phyloP scores from a whole-genome alignment of 2,888 invertebrate genomes.

The Monoplex corrugatus region DNA sequence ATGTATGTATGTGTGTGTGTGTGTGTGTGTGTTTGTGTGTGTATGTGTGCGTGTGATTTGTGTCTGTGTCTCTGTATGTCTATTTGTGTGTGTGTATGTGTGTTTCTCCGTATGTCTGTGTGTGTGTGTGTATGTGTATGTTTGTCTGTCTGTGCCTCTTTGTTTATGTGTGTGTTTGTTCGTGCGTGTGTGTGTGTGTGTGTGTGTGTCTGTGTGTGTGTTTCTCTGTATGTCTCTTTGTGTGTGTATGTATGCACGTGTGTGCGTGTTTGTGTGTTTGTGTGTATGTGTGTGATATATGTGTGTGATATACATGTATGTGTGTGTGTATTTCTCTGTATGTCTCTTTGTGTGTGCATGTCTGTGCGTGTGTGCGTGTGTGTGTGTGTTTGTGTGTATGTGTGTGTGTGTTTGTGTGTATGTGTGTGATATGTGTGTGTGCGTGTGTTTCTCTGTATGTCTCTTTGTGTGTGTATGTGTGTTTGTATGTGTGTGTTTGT shows the following conservation, averaged over 20 bases:
- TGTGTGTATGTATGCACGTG: neutral
- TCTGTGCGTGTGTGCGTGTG: neutral
- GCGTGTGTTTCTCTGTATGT: too few species aligned
- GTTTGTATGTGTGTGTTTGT: neutral
- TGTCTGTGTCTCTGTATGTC: neutral
- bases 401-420: neutral
- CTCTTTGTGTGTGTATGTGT: neutral
- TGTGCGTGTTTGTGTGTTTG: neutral
- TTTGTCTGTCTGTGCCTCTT: neutral
- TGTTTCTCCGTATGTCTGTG: neutral
- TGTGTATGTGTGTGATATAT: neutral
- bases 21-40: neutral
- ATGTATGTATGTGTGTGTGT: neutral
- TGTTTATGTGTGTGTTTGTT: neutral
- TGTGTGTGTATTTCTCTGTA: neutral
- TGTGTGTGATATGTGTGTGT: neutral
- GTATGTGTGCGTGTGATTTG: neutral
- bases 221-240: neutral
- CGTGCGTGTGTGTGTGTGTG: neutral
- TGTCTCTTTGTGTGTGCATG: neutral
- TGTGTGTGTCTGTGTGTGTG: neutral
- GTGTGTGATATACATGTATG: too few species aligned
- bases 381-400: conserved; percentile 83
- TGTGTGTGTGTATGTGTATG: neutral
- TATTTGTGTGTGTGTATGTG: neutral